phyloP scores from a whole-genome alignment of 2,113 vertebrate genomes.

The Oncorhynchus mykiss region DNA sequence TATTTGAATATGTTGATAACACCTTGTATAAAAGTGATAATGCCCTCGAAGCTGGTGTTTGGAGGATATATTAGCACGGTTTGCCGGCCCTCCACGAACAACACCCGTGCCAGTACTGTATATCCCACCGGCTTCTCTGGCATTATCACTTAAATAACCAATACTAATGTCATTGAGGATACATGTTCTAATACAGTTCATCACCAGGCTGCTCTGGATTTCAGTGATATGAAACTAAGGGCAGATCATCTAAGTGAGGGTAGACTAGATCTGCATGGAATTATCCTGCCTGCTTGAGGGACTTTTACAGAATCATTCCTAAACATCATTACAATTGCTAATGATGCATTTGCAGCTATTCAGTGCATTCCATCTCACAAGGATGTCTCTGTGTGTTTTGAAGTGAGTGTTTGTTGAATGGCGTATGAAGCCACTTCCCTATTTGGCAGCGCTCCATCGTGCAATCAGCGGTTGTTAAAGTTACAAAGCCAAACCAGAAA shows the following conservation, averaged over 20 bases:
- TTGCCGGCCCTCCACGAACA: no score
- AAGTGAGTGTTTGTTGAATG: slow-evolving; percentile 39
- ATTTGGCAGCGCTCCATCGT: slow-evolving; percentile 46
- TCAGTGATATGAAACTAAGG: not conserved
- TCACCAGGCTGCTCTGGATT: not conserved
- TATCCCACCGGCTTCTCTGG: no score
- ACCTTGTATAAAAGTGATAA: no score
- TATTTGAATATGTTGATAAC: no score
- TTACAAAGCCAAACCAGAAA: slow-evolving; percentile 64
- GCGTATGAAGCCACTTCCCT: slow-evolving; percentile 64
- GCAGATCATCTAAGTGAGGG: slow-evolving; percentile 2
- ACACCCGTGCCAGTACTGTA: no score
- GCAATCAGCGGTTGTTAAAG: slow-evolving; percentile 66
- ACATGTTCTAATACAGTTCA: not conserved
- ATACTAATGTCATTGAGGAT: not conserved
- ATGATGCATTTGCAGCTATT: slow-evolving; percentile 36
- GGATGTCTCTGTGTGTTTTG: slow-evolving; percentile 34
- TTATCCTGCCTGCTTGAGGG: slow-evolving; percentile 18
- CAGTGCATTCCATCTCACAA: slow-evolving; percentile 47
- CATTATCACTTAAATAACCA: no score
- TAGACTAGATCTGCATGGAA: not conserved
- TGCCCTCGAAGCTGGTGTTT: no score
- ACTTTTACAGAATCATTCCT: slow-evolving; percentile 25
- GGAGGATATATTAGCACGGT: no score
- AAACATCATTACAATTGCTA: slow-evolving; percentile 33